Evolutionary conservation across 2,888 invertebrate species (phyloP).

Genomic region (Odontocolon sp.): DNA sequence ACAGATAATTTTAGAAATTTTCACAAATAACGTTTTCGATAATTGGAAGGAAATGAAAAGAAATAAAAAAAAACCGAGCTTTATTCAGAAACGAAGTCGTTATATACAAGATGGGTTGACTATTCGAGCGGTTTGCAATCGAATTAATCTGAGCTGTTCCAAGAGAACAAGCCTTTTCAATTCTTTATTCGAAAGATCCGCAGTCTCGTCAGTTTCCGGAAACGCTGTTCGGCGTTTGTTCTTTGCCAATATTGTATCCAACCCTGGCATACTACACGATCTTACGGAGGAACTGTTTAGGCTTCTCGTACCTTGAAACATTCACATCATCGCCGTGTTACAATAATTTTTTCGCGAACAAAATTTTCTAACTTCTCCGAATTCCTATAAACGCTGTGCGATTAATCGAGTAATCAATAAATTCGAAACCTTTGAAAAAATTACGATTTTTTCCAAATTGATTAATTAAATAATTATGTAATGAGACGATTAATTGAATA

Average conservation of each 20-base stretch:
- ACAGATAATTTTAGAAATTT: neutral
- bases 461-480: too few relatives aligned
- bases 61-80: neutral
- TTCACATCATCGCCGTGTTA: neutral
- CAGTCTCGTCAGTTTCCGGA: constrained; percentile 63
- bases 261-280: constrained; percentile 39
- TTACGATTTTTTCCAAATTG: too few relatives aligned
- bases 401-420: too few relatives aligned
- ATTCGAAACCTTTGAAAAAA: too few relatives aligned
- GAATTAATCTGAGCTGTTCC: constrained; percentile 63
- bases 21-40: neutral
- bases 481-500: too few relatives aligned
- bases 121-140: constrained; percentile 41
- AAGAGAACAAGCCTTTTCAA: constrained; percentile 65
- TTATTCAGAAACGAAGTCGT: neutral
- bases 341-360: neutral
- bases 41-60: neutral
- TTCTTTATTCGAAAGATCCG: constrained; percentile 59
- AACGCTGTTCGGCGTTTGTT: constrained; percentile 46
- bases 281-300: constrained; percentile 45
- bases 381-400: neutral
- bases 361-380: neutral
- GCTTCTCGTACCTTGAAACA: constrained; percentile 60
- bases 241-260: constrained; percentile 37
- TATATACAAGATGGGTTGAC: neutral